Conservation (phyloP, 2,888 invertebrate species). For the Rhagonycha fulva region DNA sequence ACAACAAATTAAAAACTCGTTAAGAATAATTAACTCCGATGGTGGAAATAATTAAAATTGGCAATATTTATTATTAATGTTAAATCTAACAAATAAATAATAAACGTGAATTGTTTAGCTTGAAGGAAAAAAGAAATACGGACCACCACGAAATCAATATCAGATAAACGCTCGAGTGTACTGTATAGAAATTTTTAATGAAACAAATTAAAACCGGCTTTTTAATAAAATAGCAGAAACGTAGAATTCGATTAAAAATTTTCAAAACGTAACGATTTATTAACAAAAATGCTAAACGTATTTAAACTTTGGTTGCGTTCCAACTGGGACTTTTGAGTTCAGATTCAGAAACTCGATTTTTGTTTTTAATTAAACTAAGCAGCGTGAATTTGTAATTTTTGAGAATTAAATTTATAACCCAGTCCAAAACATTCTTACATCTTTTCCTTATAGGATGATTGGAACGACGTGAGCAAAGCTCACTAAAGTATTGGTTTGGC, state of each 20-base stretch:
- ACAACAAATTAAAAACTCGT: not conserved
- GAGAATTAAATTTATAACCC: slow-evolving; percentile 15
- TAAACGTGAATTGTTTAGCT: not conserved
- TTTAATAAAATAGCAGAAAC: not conserved
- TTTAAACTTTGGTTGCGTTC: not conserved
- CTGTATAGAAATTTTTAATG: not conserved
- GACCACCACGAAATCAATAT: not conserved
- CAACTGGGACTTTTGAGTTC: not conserved
- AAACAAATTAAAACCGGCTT: not conserved
- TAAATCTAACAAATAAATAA: not conserved
- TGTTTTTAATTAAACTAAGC: not conserved
- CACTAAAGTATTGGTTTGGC: slow-evolving; percentile 22
- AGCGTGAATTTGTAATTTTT: not conserved
- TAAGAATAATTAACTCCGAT: not conserved
- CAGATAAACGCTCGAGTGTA: not conserved
- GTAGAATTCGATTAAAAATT: not conserved
- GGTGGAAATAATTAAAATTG: not conserved
- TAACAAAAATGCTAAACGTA: not conserved
- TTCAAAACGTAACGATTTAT: not conserved
- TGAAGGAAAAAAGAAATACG: not conserved
- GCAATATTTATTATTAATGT: not conserved
- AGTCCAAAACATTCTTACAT: slow-evolving; percentile 17
- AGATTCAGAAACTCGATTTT: not conserved
- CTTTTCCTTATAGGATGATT: slow-evolving; percentile 16
- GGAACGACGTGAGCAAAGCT: slow-evolving; percentile 27